Evolutionary conservation across 2,888 invertebrate genomes (phyloP).

Genomic region (Sericinus montela): DNA sequence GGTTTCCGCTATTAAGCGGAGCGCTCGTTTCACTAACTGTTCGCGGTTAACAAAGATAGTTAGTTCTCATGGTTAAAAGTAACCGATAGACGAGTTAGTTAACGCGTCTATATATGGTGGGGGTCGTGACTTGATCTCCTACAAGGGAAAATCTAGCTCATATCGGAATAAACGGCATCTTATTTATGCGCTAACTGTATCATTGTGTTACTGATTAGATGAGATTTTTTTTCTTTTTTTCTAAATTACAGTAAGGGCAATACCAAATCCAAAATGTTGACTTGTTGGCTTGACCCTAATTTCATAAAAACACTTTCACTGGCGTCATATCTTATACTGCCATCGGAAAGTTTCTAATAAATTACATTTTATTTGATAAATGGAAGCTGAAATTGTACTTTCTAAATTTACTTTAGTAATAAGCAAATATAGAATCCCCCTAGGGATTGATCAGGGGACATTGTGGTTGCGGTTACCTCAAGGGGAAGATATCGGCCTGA

Average conservation of each 20-base stretch:
- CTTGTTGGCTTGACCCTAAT: too few species aligned
- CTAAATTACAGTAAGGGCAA: too few species aligned
- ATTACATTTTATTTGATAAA: too few species aligned
- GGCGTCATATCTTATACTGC: too few species aligned
- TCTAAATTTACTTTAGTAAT: not conserved
- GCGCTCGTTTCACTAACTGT: slow-evolving; percentile 8
- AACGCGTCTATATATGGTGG: slow-evolving; percentile 5
- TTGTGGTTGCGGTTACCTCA: slow-evolving; percentile 5
- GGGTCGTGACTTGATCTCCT: slow-evolving; percentile 1
- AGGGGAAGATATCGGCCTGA: not conserved
- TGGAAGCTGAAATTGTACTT: too few species aligned
- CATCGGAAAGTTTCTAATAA: too few species aligned
- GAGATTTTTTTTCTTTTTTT: too few species aligned
- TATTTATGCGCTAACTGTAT: not conserved
- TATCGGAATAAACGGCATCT: not conserved
- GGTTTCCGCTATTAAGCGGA: slow-evolving; percentile 10
- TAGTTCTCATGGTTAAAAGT: slow-evolving; percentile 12
- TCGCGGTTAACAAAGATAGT: slow-evolving; percentile 13
- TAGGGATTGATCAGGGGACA: not conserved
- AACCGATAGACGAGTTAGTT: slow-evolving; percentile 10
- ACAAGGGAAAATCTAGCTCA: not conserved
- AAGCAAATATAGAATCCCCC: not conserved
- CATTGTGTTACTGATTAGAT: not conserved
- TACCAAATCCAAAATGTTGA: too few species aligned
- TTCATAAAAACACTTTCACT: too few species aligned